Base-by-base conservation (phyloP, 2,113 vertebrate genomes). In the Siniperca knerii region DNA sequence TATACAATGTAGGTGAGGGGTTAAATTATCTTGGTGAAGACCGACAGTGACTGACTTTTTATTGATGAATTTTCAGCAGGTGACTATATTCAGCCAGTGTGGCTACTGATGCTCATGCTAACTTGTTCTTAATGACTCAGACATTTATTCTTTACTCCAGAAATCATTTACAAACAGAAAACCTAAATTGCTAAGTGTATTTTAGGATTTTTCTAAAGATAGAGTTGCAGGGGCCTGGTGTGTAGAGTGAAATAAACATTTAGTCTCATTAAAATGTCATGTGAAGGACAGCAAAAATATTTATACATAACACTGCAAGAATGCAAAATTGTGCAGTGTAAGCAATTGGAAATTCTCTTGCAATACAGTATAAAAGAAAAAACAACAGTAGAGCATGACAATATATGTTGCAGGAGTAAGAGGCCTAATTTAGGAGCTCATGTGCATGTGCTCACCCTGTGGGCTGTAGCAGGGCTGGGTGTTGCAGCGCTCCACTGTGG, bases 401-500 rank as follows among this genome's bases (percentile, higher is more conserved):
- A 8, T n/a, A 8, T n/a, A n/a, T 40, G 69, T 40, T 55, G 50
- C 52, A 72, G 35, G 33, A 54, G 12, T 20, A 35, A 16, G 20
- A 37, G 4, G 18, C 6, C 15, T 54, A 11, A 18, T 61, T 61
- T 15, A 42, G 25, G 16, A 52, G 40, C 66, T 60, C 1, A 20
- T 54, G 42, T 20, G 58, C 8, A 0, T 15, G 15, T 9, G 11
- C 95, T 97, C 88, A 99, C 98, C 94, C 82, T 97, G 98, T 6
- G 96, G 94, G 35, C 94, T 95, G 80, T 94, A 93, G 90, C 98
- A 99, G 61, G 96, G 93, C 94, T 99, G 98, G 0, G 58, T 77
- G 95, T 98, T 99, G 92, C 98, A 99, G 87, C 86, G 94, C 61
- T 97, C 98, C 84, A 95, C 78, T 0, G 95, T 95, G 12, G 86